Conservation (phyloP, 2,888 invertebrate species). For the Scaptomyza reducta region DNA sequence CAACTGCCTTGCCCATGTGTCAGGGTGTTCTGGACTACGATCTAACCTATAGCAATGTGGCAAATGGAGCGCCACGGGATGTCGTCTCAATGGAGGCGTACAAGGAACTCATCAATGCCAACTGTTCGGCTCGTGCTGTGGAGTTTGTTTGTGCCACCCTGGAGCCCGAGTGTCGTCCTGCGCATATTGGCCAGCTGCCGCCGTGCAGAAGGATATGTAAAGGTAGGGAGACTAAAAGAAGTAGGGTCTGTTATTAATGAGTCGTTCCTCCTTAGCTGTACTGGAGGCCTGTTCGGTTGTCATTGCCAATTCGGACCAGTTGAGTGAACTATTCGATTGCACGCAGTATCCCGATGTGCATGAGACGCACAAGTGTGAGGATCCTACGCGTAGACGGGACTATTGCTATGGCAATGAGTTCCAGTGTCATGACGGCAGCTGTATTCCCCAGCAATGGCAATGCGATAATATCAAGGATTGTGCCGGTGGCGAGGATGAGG, state of each 20-base stretch:
- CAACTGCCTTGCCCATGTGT: slow-evolving; percentile 84
- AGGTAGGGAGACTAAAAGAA: slow-evolving; percentile 83
- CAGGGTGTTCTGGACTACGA: slow-evolving; percentile 89
- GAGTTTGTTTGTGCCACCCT: slow-evolving; percentile 88
- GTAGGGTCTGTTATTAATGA: slow-evolving; percentile 16
- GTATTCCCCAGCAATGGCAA: slow-evolving; percentile 87
- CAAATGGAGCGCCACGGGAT: slow-evolving; percentile 69
- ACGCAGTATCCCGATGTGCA: slow-evolving; percentile 86
- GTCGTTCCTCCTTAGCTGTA: slow-evolving; percentile 84
- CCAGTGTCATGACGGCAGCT: slow-evolving; percentile 86
- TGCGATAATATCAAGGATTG: slow-evolving; percentile 85
- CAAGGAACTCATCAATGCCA: slow-evolving; percentile 86
- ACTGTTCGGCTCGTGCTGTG: slow-evolving; percentile 87
- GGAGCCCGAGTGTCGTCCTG: slow-evolving; percentile 88
- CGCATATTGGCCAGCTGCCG: slow-evolving; percentile 86
- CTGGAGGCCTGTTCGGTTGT: slow-evolving; percentile 87
- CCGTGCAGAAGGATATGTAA: slow-evolving; percentile 88
- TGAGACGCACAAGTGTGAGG: slow-evolving; percentile 85
- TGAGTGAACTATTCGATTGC: slow-evolving; percentile 87
- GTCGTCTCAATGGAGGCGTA: slow-evolving; percentile 85
- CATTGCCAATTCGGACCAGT: slow-evolving; percentile 85
- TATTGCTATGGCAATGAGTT: slow-evolving; percentile 86
- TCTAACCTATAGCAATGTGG: slow-evolving; percentile 85
- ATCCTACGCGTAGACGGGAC: slow-evolving; percentile 84
- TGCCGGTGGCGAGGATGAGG: slow-evolving; percentile 84